Base-by-base conservation (phyloP, 2,797 vertebrate genomes). In the Myotis daubentonii region DNA sequence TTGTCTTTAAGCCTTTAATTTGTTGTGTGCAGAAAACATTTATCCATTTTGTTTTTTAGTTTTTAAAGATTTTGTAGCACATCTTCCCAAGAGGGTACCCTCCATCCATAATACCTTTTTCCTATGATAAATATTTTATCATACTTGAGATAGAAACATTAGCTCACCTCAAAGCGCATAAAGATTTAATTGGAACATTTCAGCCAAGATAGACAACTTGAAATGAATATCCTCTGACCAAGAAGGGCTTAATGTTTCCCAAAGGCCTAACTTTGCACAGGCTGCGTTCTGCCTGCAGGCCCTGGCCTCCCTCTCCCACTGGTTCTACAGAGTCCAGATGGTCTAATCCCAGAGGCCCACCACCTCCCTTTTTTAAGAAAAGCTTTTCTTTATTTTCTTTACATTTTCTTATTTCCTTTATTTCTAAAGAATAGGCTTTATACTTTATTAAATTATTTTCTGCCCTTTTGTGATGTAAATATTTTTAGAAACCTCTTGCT, bases 91-190 rank as follows among this genome's bases (percentile, higher is more conserved):
- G 33, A 8, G 19, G 60, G 13, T 23, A 30, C 3, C 6, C 6
- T 92, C 49, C 15, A 65, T 87, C 75, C 44, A 41, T 36, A 72
- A 72, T 87, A 68, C n/a, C 49, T 82, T 76, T 38, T 70, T 90
- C 25, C 57, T 49, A 33, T 33, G 57, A 85, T 92, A 94, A 95
- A 92, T 87, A 76, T 91, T 93, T 88, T 28, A 94, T 94, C 93
- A 25, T 70, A 30, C 51, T 80, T 80, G 16, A 84, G 36, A 86
- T 33, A 71, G 87, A 93, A 96, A 80, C 51, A 75, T 80, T 66
- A 66, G 11, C 36, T 94, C n/a, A 92, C 30, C 51, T 94, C 19
- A 23, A 78, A 87, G 38, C 19, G 38, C 76, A 87, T 89, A 51
- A 87, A 80, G 57, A 96, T 92, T 94, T 94, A 83, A 74, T 80